Conservation (phyloP, 1,140 invertebrate species). For the Aphaenogaster floridana region DNA sequence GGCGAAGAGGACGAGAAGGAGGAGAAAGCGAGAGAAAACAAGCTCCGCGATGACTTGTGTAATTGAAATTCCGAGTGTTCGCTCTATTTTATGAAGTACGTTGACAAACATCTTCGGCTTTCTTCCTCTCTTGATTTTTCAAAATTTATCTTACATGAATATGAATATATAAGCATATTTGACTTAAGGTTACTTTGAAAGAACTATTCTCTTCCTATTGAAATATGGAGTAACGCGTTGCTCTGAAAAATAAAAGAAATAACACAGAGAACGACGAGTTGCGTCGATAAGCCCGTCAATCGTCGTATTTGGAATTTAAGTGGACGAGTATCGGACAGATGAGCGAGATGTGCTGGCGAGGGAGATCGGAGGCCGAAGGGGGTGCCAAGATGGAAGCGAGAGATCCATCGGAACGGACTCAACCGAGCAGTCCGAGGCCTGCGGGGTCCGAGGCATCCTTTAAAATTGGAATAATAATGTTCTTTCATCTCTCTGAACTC, state of each 20-base stretch:
- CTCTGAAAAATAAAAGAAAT: conserved; percentile 8
- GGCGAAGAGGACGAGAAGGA: conserved; percentile 11
- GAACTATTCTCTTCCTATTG: not conserved
- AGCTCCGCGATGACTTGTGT: conserved; percentile 36
- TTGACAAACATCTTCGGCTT: not conserved
- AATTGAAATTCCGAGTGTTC: conserved; percentile 52
- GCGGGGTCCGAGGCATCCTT: conserved; percentile 79
- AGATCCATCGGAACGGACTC: conserved; percentile 76
- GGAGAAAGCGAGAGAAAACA: conserved; percentile 37
- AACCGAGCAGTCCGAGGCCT: conserved; percentile 68
- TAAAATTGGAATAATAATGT: conserved; percentile 87
- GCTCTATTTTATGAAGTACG: conserved; percentile 39
- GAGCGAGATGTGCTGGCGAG: conserved; percentile 55
- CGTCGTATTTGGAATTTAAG: conserved; percentile 82
- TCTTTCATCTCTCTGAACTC: conserved; percentile 84
- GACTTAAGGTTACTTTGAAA: not conserved
- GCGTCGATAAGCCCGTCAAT: conserved; percentile 80
- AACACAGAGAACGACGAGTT: conserved; percentile 27
- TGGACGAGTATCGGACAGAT: conserved; percentile 50
- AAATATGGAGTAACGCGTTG: conserved; percentile 34
- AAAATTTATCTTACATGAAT: not conserved
- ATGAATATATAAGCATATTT: not conserved
- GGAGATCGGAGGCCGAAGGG: conserved; percentile 68
- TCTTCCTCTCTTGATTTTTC: not conserved
- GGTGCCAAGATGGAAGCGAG: conserved; percentile 75